Percentiles rank a stretch among this genome's conserved stretches.
These are phyloP conservation scores for Miichthys miiuy DNA, from an alignment of 2,797 vertebrate species.

Conservation along the genomic window DNA sequence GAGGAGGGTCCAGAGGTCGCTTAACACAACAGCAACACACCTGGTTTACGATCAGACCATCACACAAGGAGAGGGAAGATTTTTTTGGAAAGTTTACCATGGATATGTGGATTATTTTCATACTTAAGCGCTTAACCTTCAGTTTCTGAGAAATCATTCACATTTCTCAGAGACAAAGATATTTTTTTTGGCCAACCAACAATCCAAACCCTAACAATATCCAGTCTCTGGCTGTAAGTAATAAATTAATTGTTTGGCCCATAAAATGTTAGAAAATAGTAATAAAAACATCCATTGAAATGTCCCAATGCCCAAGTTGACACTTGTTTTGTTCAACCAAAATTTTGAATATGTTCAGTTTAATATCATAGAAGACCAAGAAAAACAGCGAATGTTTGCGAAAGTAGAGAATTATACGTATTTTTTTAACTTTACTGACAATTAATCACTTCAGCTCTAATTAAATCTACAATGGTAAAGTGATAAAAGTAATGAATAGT, in stretches of 20 bases:
- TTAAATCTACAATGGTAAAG: too few relatives aligned
- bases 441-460: neutral
- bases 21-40: slow-evolving; percentile 43
- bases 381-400: neutral
- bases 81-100: neutral
- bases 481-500: too few relatives aligned
- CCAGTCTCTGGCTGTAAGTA: neutral
- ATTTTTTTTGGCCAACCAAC: neutral
- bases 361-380: neutral
- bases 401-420: neutral
- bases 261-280: neutral
- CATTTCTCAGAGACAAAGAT: neutral
- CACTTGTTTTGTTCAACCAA: neutral
- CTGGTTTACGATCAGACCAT: slow-evolving; percentile 24
- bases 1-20: slow-evolving; percentile 33
- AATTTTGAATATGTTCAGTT: neutral
- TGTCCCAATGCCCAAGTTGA: neutral
- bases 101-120: neutral
- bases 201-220: neutral
- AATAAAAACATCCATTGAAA: neutral
- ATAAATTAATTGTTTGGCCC: neutral
- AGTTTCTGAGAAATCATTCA: too few relatives aligned
- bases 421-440: neutral
- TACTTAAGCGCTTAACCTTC: neutral
- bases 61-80: neutral